A percentile compares a stretch with the other conserved stretches of the same genome.
Conservation (phyloP, 2,888 invertebrate species). For the Allophyes oxyacanthae region DNA sequence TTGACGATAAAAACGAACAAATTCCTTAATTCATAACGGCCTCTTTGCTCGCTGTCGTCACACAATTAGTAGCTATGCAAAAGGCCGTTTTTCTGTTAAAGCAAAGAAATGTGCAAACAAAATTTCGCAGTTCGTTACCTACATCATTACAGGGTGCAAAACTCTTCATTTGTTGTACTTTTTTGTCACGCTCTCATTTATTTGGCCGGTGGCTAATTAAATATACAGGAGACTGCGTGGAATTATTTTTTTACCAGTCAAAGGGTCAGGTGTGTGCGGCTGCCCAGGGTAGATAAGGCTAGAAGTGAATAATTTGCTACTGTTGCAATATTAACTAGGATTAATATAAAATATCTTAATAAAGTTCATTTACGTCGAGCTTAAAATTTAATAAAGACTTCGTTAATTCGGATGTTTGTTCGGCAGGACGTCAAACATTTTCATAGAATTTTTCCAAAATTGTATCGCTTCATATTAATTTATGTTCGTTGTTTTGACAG, state of each 20-base stretch:
- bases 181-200: constrained; percentile 51
- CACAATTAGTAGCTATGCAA: constrained; percentile 40
- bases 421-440: constrained; percentile 29
- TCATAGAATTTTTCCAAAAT: constrained; percentile 12
- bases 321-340: constrained; percentile 46
- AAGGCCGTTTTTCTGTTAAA: constrained; percentile 36
- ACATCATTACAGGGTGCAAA: constrained; percentile 52
- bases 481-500: constrained; percentile 12
- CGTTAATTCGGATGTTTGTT: constrained; percentile 37
- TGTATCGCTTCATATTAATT: constrained; percentile 20
- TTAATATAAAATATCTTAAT: constrained; percentile 50
- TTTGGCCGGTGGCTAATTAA: constrained; percentile 48
- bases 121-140: constrained; percentile 47
- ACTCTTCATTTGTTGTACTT: constrained; percentile 51
- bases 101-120: constrained; percentile 52
- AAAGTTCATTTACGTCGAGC: constrained; percentile 46
- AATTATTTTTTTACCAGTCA: constrained; percentile 55
- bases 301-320: constrained; percentile 31
- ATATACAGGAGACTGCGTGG: constrained; percentile 45
- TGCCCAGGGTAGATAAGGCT: constrained; percentile 36
- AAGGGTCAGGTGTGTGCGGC: constrained; percentile 34
- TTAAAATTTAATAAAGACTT: constrained; percentile 57
- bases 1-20: no score
- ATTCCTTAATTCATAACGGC: constrained; percentile 11
- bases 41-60: constrained; percentile 22